Evolutionary conservation across 2,888 invertebrate genomes (phyloP).

Genomic region (Dichetophora obliterata): DNA sequence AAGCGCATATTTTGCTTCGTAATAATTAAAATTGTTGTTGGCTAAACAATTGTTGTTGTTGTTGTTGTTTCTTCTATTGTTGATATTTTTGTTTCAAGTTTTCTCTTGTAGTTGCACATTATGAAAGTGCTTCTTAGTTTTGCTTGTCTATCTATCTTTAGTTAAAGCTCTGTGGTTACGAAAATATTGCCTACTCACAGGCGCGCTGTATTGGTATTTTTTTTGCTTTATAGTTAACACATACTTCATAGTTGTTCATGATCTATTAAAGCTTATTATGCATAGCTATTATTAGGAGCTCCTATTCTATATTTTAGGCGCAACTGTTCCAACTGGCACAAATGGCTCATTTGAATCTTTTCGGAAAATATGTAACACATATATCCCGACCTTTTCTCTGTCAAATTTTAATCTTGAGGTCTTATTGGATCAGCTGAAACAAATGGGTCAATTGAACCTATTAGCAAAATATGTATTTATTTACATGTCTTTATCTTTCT

Average conservation of each 20-base stretch:
- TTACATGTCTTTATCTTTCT: too few relatives aligned
- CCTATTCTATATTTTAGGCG: too few relatives aligned
- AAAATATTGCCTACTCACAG: background rate
- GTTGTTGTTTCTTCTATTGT: background rate
- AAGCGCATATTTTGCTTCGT: background rate
- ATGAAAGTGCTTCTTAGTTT: background rate
- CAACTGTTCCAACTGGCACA: too few relatives aligned
- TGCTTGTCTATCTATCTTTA: background rate
- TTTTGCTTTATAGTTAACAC: background rate
- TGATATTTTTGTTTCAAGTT: background rate
- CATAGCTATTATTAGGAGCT: too few relatives aligned
- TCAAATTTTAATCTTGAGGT: too few relatives aligned
- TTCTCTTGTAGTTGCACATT: background rate
- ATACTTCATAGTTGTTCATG: background rate
- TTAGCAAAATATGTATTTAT: too few relatives aligned
- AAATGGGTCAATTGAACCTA: too few relatives aligned
- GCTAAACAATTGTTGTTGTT: background rate
- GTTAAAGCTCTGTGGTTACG: background rate
- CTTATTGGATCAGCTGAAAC: too few relatives aligned
- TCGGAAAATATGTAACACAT: too few relatives aligned
- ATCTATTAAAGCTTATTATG: too few relatives aligned
- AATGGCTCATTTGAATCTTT: too few relatives aligned
- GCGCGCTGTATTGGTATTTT: background rate
- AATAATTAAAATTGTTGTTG: constrained; percentile 7
- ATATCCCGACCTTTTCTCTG: too few relatives aligned